A percentile compares a stretch with the other conserved stretches of the same genome.
Conservation (phyloP, 1,140 invertebrate species). For the Palaemon carinicauda region DNA sequence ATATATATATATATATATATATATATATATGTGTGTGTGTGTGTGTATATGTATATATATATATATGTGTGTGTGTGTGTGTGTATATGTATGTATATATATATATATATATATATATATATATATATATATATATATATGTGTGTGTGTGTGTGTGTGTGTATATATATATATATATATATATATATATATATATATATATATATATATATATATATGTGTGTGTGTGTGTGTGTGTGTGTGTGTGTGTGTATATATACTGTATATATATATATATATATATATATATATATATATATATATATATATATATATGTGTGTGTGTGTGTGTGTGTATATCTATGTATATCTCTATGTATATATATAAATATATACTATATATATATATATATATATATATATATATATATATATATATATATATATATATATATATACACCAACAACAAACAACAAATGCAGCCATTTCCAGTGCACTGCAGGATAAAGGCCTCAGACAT, state of each 20-base stretch:
- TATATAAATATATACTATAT: background rate
- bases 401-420: too few species aligned
- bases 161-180: background rate
- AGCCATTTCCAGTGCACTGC: too few species aligned
- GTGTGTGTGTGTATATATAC: background rate
- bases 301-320: background rate
- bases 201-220: background rate
- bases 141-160: background rate
- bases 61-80: background rate
- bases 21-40: background rate
- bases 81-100: too few species aligned
- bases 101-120: background rate
- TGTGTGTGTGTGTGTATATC: background rate
- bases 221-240: background rate
- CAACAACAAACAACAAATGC: too few species aligned
- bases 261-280: background rate
- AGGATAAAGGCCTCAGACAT: too few species aligned
- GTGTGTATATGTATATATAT: background rate
- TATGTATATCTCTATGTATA: background rate
- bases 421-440: too few species aligned
- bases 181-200: background rate
- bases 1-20: background rate
- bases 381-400: too few species aligned
- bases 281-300: background rate
- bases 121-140: slow-evolving; percentile 2